Evolutionary conservation across 2,797 vertebrate species (phyloP), one percentile per base, ranked within the genome.

Genomic region (Lepilemur ruficaudatus): DNA sequence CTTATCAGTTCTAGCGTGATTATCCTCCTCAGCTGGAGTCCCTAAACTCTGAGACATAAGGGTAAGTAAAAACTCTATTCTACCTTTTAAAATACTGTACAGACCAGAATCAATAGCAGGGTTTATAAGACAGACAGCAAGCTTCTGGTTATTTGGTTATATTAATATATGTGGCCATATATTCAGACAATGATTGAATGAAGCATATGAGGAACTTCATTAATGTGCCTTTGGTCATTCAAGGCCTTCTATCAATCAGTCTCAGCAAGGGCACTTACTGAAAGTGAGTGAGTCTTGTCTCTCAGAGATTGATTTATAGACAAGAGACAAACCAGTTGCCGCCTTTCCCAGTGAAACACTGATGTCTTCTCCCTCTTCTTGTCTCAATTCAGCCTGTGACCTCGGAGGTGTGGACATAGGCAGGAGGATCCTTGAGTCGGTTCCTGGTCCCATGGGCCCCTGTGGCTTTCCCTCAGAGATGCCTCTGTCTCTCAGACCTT

Each of bases 211-310:
- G 15, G 61, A 12, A 86, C 35, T 79, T 92, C 82, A 41, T 78
- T 88, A 81, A 28, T 5, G 70, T 43, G 52, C 57, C 69, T 67
- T 46, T 35, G 93, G 96, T 61, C 73, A 52, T 41, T 73, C 92
- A 91, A 95, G 89, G 88, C 52, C 41, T 50, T 50, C 83, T 55
- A 38, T 94, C 81, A 43, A 13, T 97, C 96, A 78, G 0, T 43
- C 84, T 80, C 61, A 17, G 63, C 52, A 73, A 87, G 41, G 57
- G 76, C 38, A 43, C 90, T 79, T 92, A 35, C 69, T 50, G 43
- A 38, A 61, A 91, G 73, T 59, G 69, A 85, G 78, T 67, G 69
- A 85, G 78, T 67, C 25, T 48, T 78, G 91, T 94, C 88, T 67
- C 61, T 55, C 48, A 1, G 73, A 69, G 92, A 59, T 86, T 35